These are phyloP conservation scores for Pandemis heparana DNA, from an alignment of 2,888 invertebrate species.

Conservation along the genomic window DNA sequence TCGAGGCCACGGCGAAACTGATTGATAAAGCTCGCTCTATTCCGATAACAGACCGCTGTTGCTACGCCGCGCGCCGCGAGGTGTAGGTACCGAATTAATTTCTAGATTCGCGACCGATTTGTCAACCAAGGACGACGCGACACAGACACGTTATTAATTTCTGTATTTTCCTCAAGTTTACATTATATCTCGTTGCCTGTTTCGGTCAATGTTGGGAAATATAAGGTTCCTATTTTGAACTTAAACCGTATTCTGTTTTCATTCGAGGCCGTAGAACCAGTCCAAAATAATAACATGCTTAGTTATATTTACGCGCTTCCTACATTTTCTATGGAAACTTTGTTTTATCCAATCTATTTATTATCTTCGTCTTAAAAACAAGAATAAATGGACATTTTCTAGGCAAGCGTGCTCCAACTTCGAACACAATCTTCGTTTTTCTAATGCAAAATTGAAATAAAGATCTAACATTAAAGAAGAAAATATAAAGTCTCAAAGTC, in stretches of 20 bases:
- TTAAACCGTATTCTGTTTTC: background rate
- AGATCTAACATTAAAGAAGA: background rate
- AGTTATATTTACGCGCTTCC: too few relatives aligned
- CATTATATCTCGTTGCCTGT: background rate
- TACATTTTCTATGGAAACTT: too few relatives aligned
- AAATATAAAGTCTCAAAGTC: background rate
- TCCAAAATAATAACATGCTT: too few relatives aligned
- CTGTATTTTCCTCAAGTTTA: conserved; percentile 15
- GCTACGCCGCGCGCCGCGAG: conserved; percentile 55
- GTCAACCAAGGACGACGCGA: conserved; percentile 27
- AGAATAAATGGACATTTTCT: too few relatives aligned
- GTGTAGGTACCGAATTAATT: conserved; percentile 9
- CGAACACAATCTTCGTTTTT: too few relatives aligned
- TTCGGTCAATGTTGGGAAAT: background rate
- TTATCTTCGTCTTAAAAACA: background rate
- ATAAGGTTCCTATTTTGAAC: background rate
- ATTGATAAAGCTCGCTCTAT: conserved; percentile 76
- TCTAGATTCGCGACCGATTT: conserved; percentile 20
- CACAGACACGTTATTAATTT: background rate
- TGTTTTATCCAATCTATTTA: too few relatives aligned
- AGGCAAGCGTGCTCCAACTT: too few relatives aligned
- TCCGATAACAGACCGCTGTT: conserved; percentile 67
- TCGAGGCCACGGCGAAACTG: conserved; percentile 80
- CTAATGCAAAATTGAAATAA: too few relatives aligned
- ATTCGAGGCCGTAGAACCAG: too few relatives aligned